Evolutionary conservation across 2,797 vertebrate genomes (phyloP), one percentile per base, ranked within the genome.

Genomic region (Galago senegalensis): DNA sequence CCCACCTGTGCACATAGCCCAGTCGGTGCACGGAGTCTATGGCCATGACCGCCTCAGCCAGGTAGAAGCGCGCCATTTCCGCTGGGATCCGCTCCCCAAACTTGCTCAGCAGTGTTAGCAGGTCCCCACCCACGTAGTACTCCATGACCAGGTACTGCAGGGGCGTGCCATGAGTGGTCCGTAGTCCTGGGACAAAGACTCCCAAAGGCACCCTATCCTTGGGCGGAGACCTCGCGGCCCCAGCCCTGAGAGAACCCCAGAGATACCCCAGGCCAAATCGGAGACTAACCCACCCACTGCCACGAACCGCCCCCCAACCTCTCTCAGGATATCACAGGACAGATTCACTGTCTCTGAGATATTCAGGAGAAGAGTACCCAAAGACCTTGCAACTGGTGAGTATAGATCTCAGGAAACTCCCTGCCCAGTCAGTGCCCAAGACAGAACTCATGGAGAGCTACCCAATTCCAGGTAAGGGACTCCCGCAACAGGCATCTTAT

Each of bases 71-170:
- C 31, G 99, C 99, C 99, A 99, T 99, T 94, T 99, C 99, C 37
- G 98, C 98, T 0, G 99, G 99, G 87, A 99, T 98, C 46, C 98
- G 98, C 97, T 99, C 99, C 87, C 98, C 99, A 91, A 99, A 99
- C 96, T 99, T 99, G 98, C 99, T 99, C 93, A 99, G 99, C 94
- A 99, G 98, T 0, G 99, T 99, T 94, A 99, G 98, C 97, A 99
- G 98, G 98, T 99, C 99, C 7, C 99, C 99, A 20, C 99, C 99
- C 61, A 99, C 99, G 69, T 99, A 99, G 94, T 99, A 99, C 97
- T 99, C 99, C 99, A 99, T 99, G 93, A 99, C 99, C 95, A 99
- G 98, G 97, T 99, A 99, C 99, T 99, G 95, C 69, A 90, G 80
- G 60, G 88, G 87, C 20, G 29, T 25, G 85, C 70, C 87, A 87